Percentiles rank a stretch among this genome's conserved stretches.
phyloP scores from a whole-genome alignment of 1,140 invertebrate genomes.

The Agrilus planipennis region DNA sequence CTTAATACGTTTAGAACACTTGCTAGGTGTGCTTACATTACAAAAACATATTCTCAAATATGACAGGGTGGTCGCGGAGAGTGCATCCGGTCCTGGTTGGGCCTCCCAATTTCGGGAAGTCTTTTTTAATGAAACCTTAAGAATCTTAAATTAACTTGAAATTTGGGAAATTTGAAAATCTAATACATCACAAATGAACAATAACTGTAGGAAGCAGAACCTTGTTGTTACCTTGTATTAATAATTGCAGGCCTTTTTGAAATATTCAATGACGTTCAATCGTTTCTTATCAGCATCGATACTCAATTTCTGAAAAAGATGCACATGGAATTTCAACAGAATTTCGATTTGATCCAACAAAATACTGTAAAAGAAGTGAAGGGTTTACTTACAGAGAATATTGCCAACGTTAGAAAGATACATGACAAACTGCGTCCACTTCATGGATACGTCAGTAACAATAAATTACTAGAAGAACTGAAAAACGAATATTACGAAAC shows the following conservation, averaged over 20 bases:
- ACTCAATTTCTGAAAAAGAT: not conserved
- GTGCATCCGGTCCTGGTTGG: too few species aligned
- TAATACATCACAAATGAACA: too few species aligned
- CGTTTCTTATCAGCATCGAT: not conserved
- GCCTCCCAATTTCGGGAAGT: too few species aligned
- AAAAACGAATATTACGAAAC: not conserved
- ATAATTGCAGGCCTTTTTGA: not conserved
- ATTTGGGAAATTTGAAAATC: too few species aligned
- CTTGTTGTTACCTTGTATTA: too few species aligned
- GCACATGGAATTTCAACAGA: not conserved
- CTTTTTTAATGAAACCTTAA: too few species aligned
- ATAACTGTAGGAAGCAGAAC: too few species aligned
- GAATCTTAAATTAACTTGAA: too few species aligned
- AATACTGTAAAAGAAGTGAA: not conserved
- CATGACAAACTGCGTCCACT: slow-evolving; percentile 10
- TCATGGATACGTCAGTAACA: slow-evolving; percentile 14
- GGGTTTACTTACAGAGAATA: not conserved
- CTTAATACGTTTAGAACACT: slow-evolving; percentile 4
- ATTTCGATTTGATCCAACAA: not conserved
- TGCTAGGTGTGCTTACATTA: not conserved
- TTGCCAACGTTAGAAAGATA: not conserved
- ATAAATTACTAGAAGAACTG: slow-evolving; percentile 7
- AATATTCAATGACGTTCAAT: not conserved
- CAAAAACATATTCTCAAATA: not conserved
- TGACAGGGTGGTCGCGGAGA: too few species aligned